Conservation (phyloP, 2,113 vertebrate species). For the Pygoscelis adeliae region DNA sequence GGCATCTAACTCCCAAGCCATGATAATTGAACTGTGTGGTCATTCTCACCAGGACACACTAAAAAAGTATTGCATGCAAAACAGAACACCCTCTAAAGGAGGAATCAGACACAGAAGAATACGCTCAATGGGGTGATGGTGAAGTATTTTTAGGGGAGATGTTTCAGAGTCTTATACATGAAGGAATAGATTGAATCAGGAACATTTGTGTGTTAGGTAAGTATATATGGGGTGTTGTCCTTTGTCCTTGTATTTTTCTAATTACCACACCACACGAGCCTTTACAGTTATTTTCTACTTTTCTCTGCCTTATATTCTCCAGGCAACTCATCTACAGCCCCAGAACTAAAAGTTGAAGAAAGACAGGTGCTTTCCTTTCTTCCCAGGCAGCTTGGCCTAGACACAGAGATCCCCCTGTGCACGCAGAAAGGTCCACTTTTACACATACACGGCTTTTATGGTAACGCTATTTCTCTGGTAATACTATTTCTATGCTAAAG, state of each 20-base stretch:
- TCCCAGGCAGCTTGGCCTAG: neutral
- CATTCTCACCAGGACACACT: neutral
- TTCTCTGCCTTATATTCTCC: neutral
- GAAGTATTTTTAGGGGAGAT: neutral
- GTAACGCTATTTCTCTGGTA: neutral
- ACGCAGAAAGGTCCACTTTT: neutral
- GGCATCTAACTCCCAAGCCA: neutral
- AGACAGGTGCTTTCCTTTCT: neutral
- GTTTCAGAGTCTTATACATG: neutral
- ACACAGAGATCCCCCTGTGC: neutral
- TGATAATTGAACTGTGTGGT: neutral
- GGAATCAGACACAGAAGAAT: neutral
- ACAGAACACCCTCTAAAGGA: neutral
- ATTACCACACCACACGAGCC: neutral
- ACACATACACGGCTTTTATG: neutral
- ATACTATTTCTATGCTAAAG: neutral
- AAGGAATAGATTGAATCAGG: neutral
- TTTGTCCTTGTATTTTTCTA: neutral
- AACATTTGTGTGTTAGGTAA: neutral
- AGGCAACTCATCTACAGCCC: neutral
- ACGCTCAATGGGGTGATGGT: neutral
- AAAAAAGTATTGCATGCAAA: neutral
- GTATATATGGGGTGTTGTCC: too few species aligned
- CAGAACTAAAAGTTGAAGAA: neutral
- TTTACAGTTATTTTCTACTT: neutral